phyloP scores from a whole-genome alignment of 2,888 invertebrate genomes.

The Diarsia mendica region DNA sequence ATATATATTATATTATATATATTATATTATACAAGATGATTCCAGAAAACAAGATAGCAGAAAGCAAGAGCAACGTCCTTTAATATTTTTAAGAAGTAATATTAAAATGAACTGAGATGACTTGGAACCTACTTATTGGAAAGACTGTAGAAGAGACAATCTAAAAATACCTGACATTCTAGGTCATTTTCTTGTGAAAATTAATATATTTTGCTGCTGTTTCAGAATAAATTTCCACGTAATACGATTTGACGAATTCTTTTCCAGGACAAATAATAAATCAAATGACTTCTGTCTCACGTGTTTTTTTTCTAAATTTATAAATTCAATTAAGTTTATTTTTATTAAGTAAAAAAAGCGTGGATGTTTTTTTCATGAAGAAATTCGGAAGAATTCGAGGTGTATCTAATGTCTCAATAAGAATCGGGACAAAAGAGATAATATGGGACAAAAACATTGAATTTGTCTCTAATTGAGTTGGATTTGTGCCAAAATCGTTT shows the following conservation, averaged over 20 bases:
- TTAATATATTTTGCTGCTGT: conserved; percentile 12
- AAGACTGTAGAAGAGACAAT: neutral
- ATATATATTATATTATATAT: too few relatives aligned
- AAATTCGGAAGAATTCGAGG: neutral
- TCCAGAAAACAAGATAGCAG: neutral
- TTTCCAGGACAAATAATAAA: conserved; percentile 9
- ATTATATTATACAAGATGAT: neutral
- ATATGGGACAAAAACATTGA: conserved; percentile 40
- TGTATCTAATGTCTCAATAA: conserved; percentile 17
- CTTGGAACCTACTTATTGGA: neutral
- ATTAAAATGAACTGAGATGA: neutral
- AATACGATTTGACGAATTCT: conserved; percentile 28
- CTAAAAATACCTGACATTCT: conserved; percentile 40
- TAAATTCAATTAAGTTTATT: conserved; percentile 15
- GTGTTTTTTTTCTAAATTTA: conserved; percentile 1
- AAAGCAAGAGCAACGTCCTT: conserved; percentile 14
- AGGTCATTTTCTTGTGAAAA: conserved; percentile 33
- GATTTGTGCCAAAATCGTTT: conserved; percentile 45
- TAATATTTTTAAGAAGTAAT: conserved; percentile 4
- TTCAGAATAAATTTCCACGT: conserved; percentile 10
- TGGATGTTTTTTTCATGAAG: neutral
- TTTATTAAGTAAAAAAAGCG: neutral
- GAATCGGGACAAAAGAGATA: conserved; percentile 27
- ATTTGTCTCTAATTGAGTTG: conserved; percentile 49
- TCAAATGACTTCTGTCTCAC: conserved; percentile 12